Evolutionary conservation across 1,140 invertebrate genomes (phyloP).

Genomic region (Eurosta solidaginis): DNA sequence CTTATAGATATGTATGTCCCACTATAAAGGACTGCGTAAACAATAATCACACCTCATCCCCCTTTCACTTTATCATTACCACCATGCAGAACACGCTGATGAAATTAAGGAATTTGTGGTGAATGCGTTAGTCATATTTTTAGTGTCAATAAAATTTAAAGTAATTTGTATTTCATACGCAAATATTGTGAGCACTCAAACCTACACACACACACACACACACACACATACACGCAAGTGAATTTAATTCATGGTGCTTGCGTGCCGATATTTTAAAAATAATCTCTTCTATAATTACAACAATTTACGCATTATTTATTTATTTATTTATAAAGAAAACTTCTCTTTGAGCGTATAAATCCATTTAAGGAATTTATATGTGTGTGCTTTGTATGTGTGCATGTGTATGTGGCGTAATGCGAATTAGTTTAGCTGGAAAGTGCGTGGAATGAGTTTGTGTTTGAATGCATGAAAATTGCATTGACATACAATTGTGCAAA

Average conservation of each 20-base stretch:
- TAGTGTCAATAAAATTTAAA: conserved; percentile 27
- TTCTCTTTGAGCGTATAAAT: neutral
- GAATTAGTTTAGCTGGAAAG: neutral
- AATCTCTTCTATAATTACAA: neutral
- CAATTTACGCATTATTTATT: conserved; percentile 29
- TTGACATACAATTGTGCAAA: conserved; percentile 22
- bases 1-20: no score
- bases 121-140: neutral
- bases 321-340: conserved; percentile 16
- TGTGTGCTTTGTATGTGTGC: neutral
- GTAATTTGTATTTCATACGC: neutral
- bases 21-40: no score
- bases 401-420: neutral
- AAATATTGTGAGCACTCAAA: neutral
- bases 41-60: no score
- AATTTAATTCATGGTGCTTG: neutral
- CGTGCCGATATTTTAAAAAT: neutral
- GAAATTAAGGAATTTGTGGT: conserved; percentile 21
- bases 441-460: neutral
- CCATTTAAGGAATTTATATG: neutral
- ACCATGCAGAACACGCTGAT: no score
- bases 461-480: neutral
- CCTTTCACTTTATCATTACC: no score
- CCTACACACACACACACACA: neutral
- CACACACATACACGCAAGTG: neutral